Evolutionary conservation across 1,140 invertebrate species (phyloP), one percentile per base, ranked within the genome.

Genomic region (Dinothrombium tinctorium): DNA sequence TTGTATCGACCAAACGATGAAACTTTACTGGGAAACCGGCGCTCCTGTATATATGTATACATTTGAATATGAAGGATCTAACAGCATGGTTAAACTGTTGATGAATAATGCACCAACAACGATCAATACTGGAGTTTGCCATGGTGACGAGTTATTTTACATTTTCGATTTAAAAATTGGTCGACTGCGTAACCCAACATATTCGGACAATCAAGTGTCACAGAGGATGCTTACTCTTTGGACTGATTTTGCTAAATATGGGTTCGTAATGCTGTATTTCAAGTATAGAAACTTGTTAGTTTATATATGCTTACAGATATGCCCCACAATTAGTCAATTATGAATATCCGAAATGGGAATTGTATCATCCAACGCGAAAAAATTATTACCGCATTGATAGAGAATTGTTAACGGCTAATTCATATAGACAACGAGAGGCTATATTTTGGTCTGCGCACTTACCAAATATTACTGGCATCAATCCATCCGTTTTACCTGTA

Each of bases 101-200:
- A 50, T 54, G 19, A 12, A 9, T 1, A 36, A 5, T 15, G 17
- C 33, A 21, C n/a, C 4, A 21, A 20, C 23, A 11, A 19, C 33
- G 1, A 40, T 48, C 31, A 33, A 48, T 37, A 42, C 45, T 55
- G 57, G 48, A 9, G 54, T 58, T 23, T 57, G 55, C 20, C 56
- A 59, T 37, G 56, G 56, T 1, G 58, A 59, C 36, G 54, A 58
- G 40, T 44, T 59, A 3, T 51, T 57, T 20, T 58, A 59, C 41
- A 23, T 59, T 22, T 59, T 59, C 44, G 49, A 47, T n/a, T 24
- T 51, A 21, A 41, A 49, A 35, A 40, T 50, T 1, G 35, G 40
- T n/a, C 33, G 40, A 3, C 19, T 42, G 2, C 26, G 41, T 7
- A 42, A 40, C 11, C 40, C 36, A 20, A 40, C 43, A 32, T 31